Evolutionary conservation across 2,113 vertebrate species (phyloP).

Genomic region (Podarcis raffonei): DNA sequence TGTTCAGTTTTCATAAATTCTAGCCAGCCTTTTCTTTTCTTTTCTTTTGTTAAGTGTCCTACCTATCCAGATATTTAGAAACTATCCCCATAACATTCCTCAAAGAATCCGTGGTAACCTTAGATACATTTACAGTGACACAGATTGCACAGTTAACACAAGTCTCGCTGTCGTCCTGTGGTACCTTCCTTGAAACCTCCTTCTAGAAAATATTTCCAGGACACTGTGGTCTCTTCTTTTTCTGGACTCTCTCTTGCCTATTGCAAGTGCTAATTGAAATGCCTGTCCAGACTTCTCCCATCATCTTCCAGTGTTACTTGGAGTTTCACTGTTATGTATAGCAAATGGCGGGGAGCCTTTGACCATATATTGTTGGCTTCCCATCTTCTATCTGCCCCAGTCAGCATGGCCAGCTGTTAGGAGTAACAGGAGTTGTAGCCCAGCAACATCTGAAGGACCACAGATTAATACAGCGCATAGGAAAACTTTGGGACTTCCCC

Average conservation of each 20-base stretch:
- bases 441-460: too few relatives aligned
- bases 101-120: not conserved
- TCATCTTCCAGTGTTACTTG: not conserved
- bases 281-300: not conserved
- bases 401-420: too few relatives aligned
- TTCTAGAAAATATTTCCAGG: not conserved
- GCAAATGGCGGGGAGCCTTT: too few relatives aligned
- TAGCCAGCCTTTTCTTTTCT: not conserved
- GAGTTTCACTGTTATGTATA: too few relatives aligned
- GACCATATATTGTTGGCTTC: too few relatives aligned
- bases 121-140: not conserved
- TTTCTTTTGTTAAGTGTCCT: too few relatives aligned
- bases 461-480: too few relatives aligned
- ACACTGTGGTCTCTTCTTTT: not conserved
- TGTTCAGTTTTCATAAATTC: conserved; percentile 29
- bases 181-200: not conserved
- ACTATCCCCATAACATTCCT: too few relatives aligned
- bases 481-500: too few relatives aligned
- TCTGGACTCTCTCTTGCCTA: not conserved
- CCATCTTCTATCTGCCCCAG: too few relatives aligned
- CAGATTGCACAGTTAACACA: not conserved
- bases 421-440: too few relatives aligned
- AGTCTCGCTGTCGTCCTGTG: not conserved
- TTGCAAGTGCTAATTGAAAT: not conserved
- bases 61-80: not conserved